Evolutionary conservation across 2,113 vertebrate genomes (phyloP).

Genomic region (Gasterosteus aculeatus): DNA sequence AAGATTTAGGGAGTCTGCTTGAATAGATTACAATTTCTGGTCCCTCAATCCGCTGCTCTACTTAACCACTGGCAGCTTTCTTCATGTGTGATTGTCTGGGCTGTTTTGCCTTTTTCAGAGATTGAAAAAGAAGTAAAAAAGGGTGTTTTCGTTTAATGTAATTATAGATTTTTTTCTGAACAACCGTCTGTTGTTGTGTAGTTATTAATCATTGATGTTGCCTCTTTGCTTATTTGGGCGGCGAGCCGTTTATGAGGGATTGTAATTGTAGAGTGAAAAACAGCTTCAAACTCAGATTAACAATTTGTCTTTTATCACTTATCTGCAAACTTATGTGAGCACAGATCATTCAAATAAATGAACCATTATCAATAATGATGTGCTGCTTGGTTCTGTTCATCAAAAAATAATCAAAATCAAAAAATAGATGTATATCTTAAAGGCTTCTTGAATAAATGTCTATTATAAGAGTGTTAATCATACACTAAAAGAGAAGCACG

Average conservation of each 20-base stretch:
- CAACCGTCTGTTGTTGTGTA: not conserved
- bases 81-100: slow-evolving; percentile 5
- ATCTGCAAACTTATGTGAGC: not conserved
- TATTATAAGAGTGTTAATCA: not conserved
- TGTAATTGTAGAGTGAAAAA: slow-evolving; percentile 2
- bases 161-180: not conserved
- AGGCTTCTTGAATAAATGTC: not conserved
- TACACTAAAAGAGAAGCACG: not conserved
- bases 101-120: not conserved
- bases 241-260: too few relatives aligned
- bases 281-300: not conserved
- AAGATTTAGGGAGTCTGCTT: slow-evolving; percentile 8
- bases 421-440: not conserved
- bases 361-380: not conserved
- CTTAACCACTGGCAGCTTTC: slow-evolving; percentile 32
- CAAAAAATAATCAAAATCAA: not conserved
- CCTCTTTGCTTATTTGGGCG: not conserved
- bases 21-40: slow-evolving; percentile 22
- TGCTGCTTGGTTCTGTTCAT: not conserved
- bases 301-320: not conserved
- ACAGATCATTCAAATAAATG: not conserved
- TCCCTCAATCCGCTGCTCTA: slow-evolving; percentile 12
- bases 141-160: not conserved
- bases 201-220: not conserved
- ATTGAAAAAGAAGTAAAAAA: not conserved